Evolutionary conservation across 2,797 vertebrate species (phyloP).

Genomic region (Numenius phaeopus): DNA sequence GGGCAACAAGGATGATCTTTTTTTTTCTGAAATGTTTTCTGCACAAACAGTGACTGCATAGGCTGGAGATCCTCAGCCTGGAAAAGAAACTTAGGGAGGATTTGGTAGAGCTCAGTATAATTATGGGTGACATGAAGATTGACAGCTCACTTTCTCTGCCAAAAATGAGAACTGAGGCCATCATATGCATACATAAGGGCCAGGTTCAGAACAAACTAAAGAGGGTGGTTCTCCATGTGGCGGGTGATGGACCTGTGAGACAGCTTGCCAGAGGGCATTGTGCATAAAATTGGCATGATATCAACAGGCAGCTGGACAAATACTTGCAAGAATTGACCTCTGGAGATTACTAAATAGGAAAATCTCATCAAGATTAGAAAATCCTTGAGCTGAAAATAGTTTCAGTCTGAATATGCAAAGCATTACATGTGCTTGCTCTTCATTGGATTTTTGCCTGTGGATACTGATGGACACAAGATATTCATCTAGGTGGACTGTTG

Average conservation of each 20-base stretch:
- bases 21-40: not conserved
- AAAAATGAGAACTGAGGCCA: not conserved
- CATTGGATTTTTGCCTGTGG: not conserved
- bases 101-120: not conserved
- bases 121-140: not conserved
- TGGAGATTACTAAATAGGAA: not conserved
- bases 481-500: not conserved
- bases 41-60: not conserved
- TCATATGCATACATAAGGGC: not conserved
- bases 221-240: not conserved
- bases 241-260: accelerated
- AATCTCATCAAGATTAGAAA: not conserved
- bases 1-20: not conserved
- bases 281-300: not conserved
- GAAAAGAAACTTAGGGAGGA: not conserved
- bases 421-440: not conserved
- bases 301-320: not conserved
- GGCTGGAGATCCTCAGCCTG: not conserved
- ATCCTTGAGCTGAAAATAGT: conserved; percentile 10
- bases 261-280: not conserved
- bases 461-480: not conserved
- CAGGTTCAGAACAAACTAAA: not conserved
- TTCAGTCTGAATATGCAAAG: not conserved
- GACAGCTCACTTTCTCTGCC: not conserved
- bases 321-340: not conserved